Evolutionary conservation across 2,797 vertebrate genomes (phyloP), one percentile per base, ranked within the genome.

Genomic region (Toxotes lorentzi): DNA sequence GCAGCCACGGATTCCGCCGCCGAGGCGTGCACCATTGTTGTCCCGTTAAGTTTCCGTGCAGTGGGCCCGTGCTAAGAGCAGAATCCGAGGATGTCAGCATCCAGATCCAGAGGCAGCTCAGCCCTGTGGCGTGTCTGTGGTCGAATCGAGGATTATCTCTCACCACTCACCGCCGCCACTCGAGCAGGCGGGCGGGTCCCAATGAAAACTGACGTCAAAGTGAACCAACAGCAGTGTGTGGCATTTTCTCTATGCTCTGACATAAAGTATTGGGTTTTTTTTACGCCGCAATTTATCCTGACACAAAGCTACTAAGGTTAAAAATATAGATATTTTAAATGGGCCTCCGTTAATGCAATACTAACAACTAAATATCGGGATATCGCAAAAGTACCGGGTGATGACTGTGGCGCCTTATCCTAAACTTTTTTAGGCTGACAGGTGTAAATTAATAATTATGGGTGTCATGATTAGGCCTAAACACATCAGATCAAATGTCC

Each of bases 141-240:
- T 50, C 8, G 62, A 78, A 74, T 57, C 8, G 79, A 65, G 86
- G 91, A 88, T 91, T 89, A 88, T 88, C 92, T 87, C 87, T 93
- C 86, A 87, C 92, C 91, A 91, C 92, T 93, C 94, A 91, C 85
- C 73, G 89, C 89, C 79, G 88, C 89, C 87, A 91, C 92, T 93
- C 89, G 86, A 91, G 90, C 88, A 59, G 69, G 87, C 35, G 92
- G 95, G 95, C 92, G 94, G 94, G 88, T 66, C 81, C 82, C 66
- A 21, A 0, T 3, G 73, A 53, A 61, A 86, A 94, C 80, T 94
- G 95, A 95, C 94, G 90, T 89, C 72, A 73, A 80, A 76, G 53
- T 58, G n/a, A 87, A 64, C 94, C 95, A 95, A 95, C 85, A 12
- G 76, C 61, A 70, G 54, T 2, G 61, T 53, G 71, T 13, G 72